Evolutionary conservation across 2,113 vertebrate species (phyloP).

Genomic region (Excalfactoria chinensis): DNA sequence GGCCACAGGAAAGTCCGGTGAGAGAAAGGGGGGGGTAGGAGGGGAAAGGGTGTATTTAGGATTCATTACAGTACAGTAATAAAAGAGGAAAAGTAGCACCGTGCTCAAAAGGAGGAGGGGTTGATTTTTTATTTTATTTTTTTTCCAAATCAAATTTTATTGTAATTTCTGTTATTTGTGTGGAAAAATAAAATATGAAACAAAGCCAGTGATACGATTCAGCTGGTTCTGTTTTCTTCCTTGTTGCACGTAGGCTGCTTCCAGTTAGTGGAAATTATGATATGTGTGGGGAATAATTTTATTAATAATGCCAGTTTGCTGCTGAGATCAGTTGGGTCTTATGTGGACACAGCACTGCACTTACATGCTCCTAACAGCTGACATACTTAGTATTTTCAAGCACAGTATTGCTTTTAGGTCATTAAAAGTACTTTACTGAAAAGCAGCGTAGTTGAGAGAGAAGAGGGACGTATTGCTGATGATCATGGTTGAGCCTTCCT

Average conservation of each 20-base stretch:
- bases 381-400: neutral
- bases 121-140: neutral
- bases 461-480: neutral
- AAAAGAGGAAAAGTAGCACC: neutral
- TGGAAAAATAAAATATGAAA: conserved; percentile 23
- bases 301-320: neutral
- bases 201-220: conserved; percentile 18
- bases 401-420: neutral
- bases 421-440: neutral
- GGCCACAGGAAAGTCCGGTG: neutral
- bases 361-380: neutral
- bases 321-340: neutral
- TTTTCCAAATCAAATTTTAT: neutral
- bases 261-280: conserved; percentile 17
- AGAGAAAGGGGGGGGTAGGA: neutral
- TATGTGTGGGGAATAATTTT: neutral
- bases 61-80: neutral
- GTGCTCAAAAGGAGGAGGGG: neutral
- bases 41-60: neutral
- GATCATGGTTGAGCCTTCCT: neutral
- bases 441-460: neutral
- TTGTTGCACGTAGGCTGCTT: neutral
- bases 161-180: neutral
- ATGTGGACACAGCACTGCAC: neutral
- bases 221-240: neutral